These are phyloP conservation scores for Anabacerthia variegaticeps DNA, from an alignment of 2,797 vertebrate species.

Conservation along the genomic window DNA sequence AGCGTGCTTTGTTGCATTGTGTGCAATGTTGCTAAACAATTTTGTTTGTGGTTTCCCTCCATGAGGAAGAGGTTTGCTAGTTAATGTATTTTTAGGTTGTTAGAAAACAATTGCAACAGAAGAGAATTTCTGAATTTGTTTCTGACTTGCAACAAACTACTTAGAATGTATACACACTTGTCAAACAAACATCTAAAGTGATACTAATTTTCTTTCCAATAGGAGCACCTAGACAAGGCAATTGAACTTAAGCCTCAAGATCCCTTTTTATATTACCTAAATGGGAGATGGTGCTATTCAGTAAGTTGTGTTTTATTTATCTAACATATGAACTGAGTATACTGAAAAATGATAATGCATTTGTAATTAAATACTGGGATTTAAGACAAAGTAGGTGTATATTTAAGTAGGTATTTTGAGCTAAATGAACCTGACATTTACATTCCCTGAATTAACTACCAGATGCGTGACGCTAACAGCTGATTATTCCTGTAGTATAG, in stretches of 20 bases:
- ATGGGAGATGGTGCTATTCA: slow-evolving; percentile 96
- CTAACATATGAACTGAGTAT: not conserved
- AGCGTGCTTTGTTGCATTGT: not conserved
- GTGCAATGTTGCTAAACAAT: not conserved
- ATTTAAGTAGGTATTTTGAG: not conserved
- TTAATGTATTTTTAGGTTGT: not conserved
- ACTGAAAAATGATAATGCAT: not conserved
- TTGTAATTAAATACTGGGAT: not conserved
- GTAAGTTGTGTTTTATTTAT: slow-evolving; percentile 79
- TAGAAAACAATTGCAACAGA: not conserved
- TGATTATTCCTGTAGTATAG: not conserved
- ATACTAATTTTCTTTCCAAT: slow-evolving; percentile 59
- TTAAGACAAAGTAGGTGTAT: not conserved
- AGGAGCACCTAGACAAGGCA: slow-evolving; percentile 97
- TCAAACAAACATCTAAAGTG: not conserved
- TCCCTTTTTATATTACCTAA: slow-evolving; percentile 91
- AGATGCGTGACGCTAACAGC: not conserved
- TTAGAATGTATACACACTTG: not conserved
- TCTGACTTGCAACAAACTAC: not conserved
- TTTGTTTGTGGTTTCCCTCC: not conserved
- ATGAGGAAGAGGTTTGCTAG: not conserved
- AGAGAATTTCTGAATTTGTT: not conserved
- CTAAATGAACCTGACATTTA: not conserved
- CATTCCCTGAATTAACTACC: not conserved
- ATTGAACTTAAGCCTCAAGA: slow-evolving; percentile 92